These are phyloP conservation scores for Cabera pusaria DNA, from an alignment of 2,888 invertebrate species.

Conservation along the genomic window DNA sequence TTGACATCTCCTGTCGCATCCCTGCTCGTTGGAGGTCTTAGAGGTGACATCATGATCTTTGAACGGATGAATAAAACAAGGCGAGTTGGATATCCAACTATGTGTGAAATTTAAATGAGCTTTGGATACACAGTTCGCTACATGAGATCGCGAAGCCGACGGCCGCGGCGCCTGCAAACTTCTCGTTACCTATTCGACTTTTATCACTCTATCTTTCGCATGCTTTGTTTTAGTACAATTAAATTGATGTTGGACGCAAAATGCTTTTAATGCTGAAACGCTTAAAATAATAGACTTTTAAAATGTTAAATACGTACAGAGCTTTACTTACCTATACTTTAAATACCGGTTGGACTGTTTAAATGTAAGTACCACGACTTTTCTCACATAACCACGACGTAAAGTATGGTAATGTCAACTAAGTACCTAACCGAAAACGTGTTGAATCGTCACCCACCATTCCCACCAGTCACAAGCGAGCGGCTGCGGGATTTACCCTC, in stretches of 20 bases:
- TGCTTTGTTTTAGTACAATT: slow-evolving; percentile 21
- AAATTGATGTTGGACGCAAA: slow-evolving; percentile 11
- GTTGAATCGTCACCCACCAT: too few species aligned
- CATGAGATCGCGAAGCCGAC: slow-evolving; percentile 11
- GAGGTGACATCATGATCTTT: slow-evolving; percentile 54
- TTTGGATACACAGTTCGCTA: slow-evolving; percentile 31
- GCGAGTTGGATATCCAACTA: slow-evolving; percentile 40
- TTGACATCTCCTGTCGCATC: slow-evolving; percentile 31
- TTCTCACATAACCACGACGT: slow-evolving; percentile 12
- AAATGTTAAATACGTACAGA: slow-evolving; percentile 6
- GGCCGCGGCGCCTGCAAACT: slow-evolving; percentile 8
- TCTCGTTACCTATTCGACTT: slow-evolving; percentile 32
- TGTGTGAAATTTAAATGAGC: slow-evolving; percentile 57
- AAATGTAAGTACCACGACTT: too few species aligned
- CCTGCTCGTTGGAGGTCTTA: slow-evolving; percentile 31
- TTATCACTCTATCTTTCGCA: slow-evolving; percentile 21
- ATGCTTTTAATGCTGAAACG: slow-evolving; percentile 12
- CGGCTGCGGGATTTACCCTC: slow-evolving; percentile 34
- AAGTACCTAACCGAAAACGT: too few species aligned
- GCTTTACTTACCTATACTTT: too few species aligned
- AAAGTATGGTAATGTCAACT: too few species aligned
- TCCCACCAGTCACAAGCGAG: slow-evolving; percentile 20
- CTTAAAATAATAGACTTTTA: slow-evolving; percentile 9
- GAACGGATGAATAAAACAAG: slow-evolving; percentile 58
- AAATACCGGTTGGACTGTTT: slow-evolving; percentile 1